Percentiles rank a stretch among this genome's conserved stretches.
Conservation (phyloP, 2,888 invertebrate genomes). For the Stenchaetothrips biformis region DNA sequence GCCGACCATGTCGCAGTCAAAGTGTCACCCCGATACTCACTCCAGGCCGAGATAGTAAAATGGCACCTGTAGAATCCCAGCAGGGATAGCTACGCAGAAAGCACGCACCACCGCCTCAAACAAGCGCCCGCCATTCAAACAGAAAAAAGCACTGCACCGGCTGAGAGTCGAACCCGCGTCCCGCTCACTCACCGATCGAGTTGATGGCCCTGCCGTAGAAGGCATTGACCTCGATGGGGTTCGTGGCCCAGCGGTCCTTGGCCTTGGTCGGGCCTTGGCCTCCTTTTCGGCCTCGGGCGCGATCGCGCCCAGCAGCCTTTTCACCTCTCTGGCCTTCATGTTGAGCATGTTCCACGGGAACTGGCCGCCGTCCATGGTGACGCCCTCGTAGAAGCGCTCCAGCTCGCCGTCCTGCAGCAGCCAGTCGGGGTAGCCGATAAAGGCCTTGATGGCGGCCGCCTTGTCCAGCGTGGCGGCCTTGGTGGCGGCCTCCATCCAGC, state of each 20-base stretch:
- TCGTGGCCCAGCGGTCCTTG: constrained; percentile 37
- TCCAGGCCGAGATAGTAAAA: constrained; percentile 39
- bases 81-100: constrained; percentile 38
- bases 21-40: constrained; percentile 36
- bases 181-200: constrained; percentile 37
- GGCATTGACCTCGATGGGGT: constrained; percentile 41
- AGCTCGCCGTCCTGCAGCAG: constrained; percentile 60
- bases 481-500: constrained; percentile 74
- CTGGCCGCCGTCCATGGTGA: constrained; percentile 43
- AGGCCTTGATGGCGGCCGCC: constrained; percentile 65
- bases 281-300: constrained; percentile 33
- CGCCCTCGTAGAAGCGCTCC: constrained; percentile 63
- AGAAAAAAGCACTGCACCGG: too few relatives aligned
- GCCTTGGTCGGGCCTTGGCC: too few relatives aligned
- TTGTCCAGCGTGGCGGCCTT: constrained; percentile 69
- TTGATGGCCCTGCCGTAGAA: constrained; percentile 39
- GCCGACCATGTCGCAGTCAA: neutral
- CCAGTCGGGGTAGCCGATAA: constrained; percentile 76
- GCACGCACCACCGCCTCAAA: neutral
- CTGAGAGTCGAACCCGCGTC: too few relatives aligned
- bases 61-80: constrained; percentile 39
- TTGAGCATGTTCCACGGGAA: constrained; percentile 38
- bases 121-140: neutral
- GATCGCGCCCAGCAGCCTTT: constrained; percentile 34
- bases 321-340: constrained; percentile 37